phyloP scores from a whole-genome alignment of 1,140 invertebrate genomes.

The Samia ricini region DNA sequence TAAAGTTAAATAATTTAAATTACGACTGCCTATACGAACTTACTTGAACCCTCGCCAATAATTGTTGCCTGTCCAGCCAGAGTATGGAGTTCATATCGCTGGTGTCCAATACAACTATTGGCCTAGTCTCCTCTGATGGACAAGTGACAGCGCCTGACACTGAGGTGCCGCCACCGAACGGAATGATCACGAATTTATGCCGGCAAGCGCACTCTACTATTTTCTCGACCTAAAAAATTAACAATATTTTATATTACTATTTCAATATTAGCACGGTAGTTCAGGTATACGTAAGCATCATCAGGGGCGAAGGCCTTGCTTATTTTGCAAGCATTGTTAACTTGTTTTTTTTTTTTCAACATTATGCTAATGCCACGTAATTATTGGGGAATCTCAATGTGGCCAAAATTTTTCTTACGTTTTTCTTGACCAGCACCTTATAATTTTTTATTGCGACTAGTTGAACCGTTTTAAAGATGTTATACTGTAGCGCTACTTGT shows the following conservation, averaged over 20 bases:
- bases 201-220: slow-evolving; percentile 88
- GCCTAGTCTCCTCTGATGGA: slow-evolving; percentile 87
- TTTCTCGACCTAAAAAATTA: slow-evolving; percentile 76
- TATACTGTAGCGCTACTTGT: too few relatives aligned
- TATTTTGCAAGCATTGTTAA: too few relatives aligned
- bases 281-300: too few relatives aligned
- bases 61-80: slow-evolving; percentile 95
- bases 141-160: slow-evolving; percentile 95
- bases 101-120: slow-evolving; percentile 95
- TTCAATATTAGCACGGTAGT: neutral
- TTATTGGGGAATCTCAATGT: too few relatives aligned
- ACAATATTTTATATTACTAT: neutral
- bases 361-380: too few relatives aligned
- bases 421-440: too few relatives aligned
- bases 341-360: too few relatives aligned
- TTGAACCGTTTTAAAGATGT: too few relatives aligned
- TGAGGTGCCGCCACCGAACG: slow-evolving; percentile 97
- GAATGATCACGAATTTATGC: slow-evolving; percentile 92
- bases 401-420: too few relatives aligned
- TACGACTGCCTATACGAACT: neutral
- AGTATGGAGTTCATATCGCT: slow-evolving; percentile 97
- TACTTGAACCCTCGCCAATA: slow-evolving; percentile 62
- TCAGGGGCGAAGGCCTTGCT: too few relatives aligned
- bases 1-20: neutral
- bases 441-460: too few relatives aligned